Evolutionary conservation across 2,888 invertebrate genomes (phyloP), one percentile per base, ranked within the genome.

Genomic region (Bellardia bayeri): DNA sequence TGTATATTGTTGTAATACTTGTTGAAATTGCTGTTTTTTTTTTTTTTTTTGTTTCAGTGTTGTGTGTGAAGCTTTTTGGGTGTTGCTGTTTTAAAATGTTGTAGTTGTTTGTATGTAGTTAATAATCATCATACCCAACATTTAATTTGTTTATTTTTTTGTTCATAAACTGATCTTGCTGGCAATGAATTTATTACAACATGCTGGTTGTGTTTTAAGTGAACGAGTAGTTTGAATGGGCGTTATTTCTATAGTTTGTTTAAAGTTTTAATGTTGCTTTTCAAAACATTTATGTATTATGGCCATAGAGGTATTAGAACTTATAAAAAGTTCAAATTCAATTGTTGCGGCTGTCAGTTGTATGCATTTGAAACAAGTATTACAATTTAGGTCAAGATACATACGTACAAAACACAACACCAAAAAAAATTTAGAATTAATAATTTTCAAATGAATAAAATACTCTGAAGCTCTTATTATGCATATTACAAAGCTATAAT

Each of bases 101-200:
- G 63, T 37, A n/a, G n/a, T n/a, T 33, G 30, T 61, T 61, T 61
- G 14, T 37, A 16, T 74, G 58, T 66, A 58, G 40, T 69, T 83
- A 71, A 83, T 76, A 76, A 76, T 71, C 40, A 63, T 76, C 76
- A 71, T 64, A 76, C 37, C 54, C 63, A 83, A 56, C 68, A 85
- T 80, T 85, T 85, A 85, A 85, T 85, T 81, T 81, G 54, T 54
- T 16, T 61, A 14, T 64, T 72, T 83, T 63, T 71, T 13, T 51
- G 8, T 58, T 54, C 9, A 4, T 4, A 40, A 71, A 75, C 14
- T 68, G 84, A 87, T 87, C 84, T 78, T 87, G 87, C 56, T 87
- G 87, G 87, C 82, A 87, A 87, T 87, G 87, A 87, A 82, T 85
- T 87, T 87, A 85, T 87, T 87, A 87, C 85, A 87, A 87, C 82